These are phyloP conservation scores for Bradypodion pumilum DNA, from an alignment of 2,797 vertebrate species.

Conservation along the genomic window DNA sequence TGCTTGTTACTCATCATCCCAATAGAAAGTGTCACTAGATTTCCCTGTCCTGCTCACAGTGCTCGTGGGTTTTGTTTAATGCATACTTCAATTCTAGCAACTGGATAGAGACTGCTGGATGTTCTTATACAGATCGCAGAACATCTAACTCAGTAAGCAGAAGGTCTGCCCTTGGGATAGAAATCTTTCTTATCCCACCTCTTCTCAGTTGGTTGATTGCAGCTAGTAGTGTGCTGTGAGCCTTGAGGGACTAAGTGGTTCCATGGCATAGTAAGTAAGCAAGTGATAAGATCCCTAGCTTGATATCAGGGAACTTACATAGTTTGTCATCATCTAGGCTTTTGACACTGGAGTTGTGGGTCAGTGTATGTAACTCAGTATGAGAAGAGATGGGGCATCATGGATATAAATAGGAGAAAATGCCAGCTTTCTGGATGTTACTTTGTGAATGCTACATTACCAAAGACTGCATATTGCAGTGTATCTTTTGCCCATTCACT, in stretches of 20 bases:
- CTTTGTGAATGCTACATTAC: not conserved
- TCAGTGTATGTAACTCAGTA: conserved; percentile 43
- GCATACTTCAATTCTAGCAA: not conserved
- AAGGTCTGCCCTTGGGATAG: conserved; percentile 5
- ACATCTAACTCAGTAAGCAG: conserved; percentile 22
- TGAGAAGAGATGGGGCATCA: conserved; percentile 20
- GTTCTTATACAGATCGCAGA: conserved; percentile 22
- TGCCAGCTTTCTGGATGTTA: not conserved
- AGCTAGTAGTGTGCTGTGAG: not conserved
- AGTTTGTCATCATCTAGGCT: conserved; percentile 2
- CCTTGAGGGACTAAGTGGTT: not conserved
- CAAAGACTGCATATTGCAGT: conserved; percentile 8
- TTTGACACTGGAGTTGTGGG: conserved; percentile 3
- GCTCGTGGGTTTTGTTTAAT: not conserved
- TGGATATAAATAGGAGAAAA: conserved; percentile 22
- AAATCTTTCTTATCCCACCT: not conserved
- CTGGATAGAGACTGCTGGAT: not conserved
- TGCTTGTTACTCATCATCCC: conserved; percentile 21
- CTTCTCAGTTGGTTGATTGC: not conserved
- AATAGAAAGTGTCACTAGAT: conserved; percentile 8
- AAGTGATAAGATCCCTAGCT: not conserved
- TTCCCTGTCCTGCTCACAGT: not conserved
- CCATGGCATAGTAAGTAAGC: not conserved
- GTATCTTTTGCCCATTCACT: not conserved
- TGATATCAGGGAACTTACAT: not conserved